Evolutionary conservation across 2,113 vertebrate genomes (phyloP), one percentile per base, ranked within the genome.

Genomic region (Trichomycterus rosablanca): DNA sequence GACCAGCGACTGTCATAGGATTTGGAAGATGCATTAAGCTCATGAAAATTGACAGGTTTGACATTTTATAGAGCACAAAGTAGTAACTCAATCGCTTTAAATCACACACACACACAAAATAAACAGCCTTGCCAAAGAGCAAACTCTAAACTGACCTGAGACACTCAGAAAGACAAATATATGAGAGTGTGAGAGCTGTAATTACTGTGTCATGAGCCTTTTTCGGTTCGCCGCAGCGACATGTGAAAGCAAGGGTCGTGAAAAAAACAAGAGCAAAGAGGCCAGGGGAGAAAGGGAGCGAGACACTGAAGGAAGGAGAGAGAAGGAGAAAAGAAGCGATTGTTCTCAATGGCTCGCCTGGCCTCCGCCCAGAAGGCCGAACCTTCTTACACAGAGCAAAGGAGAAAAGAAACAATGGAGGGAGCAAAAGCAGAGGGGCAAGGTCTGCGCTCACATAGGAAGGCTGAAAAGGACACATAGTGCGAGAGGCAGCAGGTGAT

Each of bases 201-300:
- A 42, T 63, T 62, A 67, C 72, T 59, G 68, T 76, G 78, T 82
- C 73, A 82, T 76, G 80, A 83, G 35, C 35, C 44, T 46, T 45
- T 77, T 75, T 69, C 48, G 63, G 60, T 48, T 49, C 58, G 59
- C 7, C 19, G 40, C 26, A 15, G 50, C 3, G 23, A 55, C 62
- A 66, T 67, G 72, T 60, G 48, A 61, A 37, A 43, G 35, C 22
- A 28, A 34, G 34, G 28, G 24, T 42, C 16, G 37, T 28, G 45
- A 56, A 59, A 43, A 46, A 24, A 62, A 34, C 56, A 14, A 19
- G 11, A 67, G 50, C 40, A 18, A n/a, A 63, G 5, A 67, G 45
- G n/a, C 3, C 15, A 18, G 48, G 30, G 46, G 24, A 63, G 10
- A 34, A 18, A 65, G 7, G 19, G 37, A 8, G 22, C 14, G n/a